Evolutionary conservation across 2,113 vertebrate species (phyloP).

Genomic region (Oncorhynchus mykiss): DNA sequence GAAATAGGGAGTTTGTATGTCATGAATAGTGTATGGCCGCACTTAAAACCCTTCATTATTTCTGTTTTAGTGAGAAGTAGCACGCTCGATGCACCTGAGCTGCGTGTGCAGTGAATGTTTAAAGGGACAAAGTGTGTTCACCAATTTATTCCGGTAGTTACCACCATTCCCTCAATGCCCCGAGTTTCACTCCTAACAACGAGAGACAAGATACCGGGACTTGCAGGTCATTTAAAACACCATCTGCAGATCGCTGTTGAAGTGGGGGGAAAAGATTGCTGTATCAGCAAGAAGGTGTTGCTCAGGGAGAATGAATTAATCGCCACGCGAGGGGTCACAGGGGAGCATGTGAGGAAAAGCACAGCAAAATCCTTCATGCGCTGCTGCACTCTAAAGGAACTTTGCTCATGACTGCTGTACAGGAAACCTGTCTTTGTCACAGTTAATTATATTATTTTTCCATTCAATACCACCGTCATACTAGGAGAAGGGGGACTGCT

Average conservation of each 20-base stretch:
- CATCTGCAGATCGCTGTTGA: not conserved
- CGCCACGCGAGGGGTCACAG: conserved; percentile 1
- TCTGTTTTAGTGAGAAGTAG: not conserved
- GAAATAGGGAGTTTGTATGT: too few species aligned
- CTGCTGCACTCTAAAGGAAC: too few species aligned
- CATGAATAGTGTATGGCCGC: not conserved
- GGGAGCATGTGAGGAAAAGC: not conserved
- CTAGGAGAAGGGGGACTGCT: too few species aligned
- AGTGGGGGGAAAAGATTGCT: not conserved
- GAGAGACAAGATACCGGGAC: not conserved
- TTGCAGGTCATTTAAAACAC: conserved; percentile 14
- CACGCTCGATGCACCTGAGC: not conserved
- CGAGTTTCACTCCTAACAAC: not conserved
- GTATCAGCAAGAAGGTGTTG: not conserved
- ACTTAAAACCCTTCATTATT: not conserved
- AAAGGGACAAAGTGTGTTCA: not conserved
- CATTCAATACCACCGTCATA: too few species aligned
- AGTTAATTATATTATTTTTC: too few species aligned
- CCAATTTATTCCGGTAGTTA: not conserved
- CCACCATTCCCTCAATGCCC: not conserved
- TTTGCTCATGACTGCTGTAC: too few species aligned
- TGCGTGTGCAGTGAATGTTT: not conserved
- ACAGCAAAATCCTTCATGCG: not conserved
- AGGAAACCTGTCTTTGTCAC: too few species aligned
- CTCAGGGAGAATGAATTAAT: not conserved